phyloP scores from a whole-genome alignment of 2,888 invertebrate genomes.

The Luperina testacea region DNA sequence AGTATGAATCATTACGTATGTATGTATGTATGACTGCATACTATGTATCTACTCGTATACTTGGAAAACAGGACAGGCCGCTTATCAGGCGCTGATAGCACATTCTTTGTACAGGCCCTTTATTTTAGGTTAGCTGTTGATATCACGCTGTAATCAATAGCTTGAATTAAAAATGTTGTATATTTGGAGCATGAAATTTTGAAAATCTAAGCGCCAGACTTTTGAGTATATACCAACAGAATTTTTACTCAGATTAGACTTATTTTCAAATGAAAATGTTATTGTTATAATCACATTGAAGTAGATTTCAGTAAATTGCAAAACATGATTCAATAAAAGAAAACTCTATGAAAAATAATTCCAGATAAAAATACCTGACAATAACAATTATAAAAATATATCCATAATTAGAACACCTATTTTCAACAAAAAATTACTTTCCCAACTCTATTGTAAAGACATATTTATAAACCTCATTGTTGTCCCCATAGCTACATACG shows the following conservation, averaged over 20 bases:
- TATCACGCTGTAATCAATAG: conserved; percentile 66
- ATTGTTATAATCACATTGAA: neutral
- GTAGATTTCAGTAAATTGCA: neutral
- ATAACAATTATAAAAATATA: neutral
- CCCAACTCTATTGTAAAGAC: neutral
- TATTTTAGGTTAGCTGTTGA: conserved; percentile 72
- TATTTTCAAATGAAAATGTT: neutral
- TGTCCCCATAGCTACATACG: neutral
- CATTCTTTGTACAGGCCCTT: conserved; percentile 74
- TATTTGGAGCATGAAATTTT: conserved; percentile 2
- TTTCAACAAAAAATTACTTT: neutral
- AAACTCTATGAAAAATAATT: neutral
- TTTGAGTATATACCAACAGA: neutral
- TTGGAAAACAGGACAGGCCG: conserved; percentile 83
- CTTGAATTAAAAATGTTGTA: conserved; percentile 33
- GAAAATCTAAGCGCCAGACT: neutral
- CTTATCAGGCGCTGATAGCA: conserved; percentile 83
- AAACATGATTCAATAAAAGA: neutral
- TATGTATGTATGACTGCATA: conserved; percentile 72
- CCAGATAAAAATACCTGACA: neutral
- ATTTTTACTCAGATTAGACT: neutral
- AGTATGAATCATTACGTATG: conserved; percentile 76
- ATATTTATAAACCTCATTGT: neutral
- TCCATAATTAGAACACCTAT: neutral
- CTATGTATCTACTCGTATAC: conserved; percentile 65